Evolutionary conservation across 2,113 vertebrate genomes (phyloP).

Genomic region (Deroptyus accipitrinus): DNA sequence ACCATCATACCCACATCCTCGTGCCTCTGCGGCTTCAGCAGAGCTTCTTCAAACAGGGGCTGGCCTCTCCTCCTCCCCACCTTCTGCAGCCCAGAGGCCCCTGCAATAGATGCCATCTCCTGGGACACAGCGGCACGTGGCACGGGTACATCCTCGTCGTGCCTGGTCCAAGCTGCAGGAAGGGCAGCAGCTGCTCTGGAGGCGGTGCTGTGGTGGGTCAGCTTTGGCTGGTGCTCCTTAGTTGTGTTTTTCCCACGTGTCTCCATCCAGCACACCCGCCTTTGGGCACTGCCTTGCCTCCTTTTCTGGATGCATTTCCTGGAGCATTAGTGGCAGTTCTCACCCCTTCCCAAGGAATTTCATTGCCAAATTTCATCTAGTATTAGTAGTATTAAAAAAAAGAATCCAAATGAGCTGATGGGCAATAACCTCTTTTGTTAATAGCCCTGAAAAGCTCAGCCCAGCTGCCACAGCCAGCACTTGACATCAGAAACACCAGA

Average conservation of each 20-base stretch:
- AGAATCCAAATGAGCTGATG: not conserved
- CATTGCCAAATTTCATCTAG: not conserved
- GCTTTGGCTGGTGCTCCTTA: not conserved
- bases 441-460: not conserved
- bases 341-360: not conserved
- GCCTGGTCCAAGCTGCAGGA: not conserved
- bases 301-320: not conserved
- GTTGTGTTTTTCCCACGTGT: rapidly evolving
- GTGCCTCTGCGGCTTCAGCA: not conserved
- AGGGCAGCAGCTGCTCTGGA: not conserved
- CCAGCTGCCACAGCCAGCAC: not conserved
- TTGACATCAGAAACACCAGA: not conserved
- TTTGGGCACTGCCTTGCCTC: not conserved
- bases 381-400: not conserved
- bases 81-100: not conserved
- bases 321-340: not conserved
- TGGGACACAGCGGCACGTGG: rapidly evolving
- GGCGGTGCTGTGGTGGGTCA: not conserved
- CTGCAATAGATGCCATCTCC: not conserved
- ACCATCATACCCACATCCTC: rapidly evolving
- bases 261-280: not conserved
- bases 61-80: not conserved
- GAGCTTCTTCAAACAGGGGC: not conserved
- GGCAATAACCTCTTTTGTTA: not conserved
- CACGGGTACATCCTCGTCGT: not conserved